Base-by-base conservation (phyloP, 2,888 invertebrate species). In the Taphrorychus bicolor region DNA sequence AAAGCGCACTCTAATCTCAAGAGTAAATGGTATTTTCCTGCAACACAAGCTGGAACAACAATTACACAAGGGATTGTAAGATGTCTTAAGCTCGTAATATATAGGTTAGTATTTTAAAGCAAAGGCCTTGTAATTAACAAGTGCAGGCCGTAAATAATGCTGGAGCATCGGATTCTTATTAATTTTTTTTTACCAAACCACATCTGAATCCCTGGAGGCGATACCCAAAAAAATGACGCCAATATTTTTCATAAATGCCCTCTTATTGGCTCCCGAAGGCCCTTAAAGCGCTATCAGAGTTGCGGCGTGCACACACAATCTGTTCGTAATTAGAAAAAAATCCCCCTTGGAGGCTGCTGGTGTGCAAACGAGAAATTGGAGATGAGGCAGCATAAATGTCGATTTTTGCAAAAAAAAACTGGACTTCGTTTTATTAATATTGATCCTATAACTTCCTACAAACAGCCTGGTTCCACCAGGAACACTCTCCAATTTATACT, bases 281-380 rank as follows among this genome's bases (percentile, higher is more conserved):
- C 75, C 73, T 77, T 73, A 76, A 76, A 78, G 76, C 63, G 74
- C 74, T 73, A 76, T 77, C 76, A 77, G 73, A 71, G 59, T 71
- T 73, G 66, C 71, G 73, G 72, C 73, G 73, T 74, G 73, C 71
- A 74, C 74, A 72, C 75, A 72, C 75, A 75, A 76, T 75, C 75
- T 74, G 72, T 70, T 72, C 74, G 73, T 77, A 77, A 77, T 76
- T 76, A 76, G 75, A 76, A 76, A 76, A 75, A 76, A 76, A 74
- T 70, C 69, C 58, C 57, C 64, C 42, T 53, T 52, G 22, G 52
- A 4, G 51, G 32, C 63, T 51, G 51, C 69, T 74, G 71, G 71
- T 69, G 73, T 74, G 70, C 70, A 66, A 69, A 73, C 66, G 66
- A 65, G 72, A 72, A 73, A 75, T 73, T 73, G 7, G 49, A 14